Conservation (phyloP, 1,140 invertebrate species). For the Myzus persicae region DNA sequence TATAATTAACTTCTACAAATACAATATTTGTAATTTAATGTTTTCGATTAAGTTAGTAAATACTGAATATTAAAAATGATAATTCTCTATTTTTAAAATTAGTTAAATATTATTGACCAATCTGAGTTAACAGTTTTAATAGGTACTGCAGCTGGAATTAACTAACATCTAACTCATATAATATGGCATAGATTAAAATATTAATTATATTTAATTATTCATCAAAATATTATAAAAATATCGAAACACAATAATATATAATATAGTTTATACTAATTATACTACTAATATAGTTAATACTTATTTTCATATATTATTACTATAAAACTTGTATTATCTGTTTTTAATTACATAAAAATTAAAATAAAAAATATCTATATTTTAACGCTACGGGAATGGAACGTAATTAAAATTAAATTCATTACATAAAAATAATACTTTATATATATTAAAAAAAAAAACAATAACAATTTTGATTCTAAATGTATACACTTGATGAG, state of each 20-base stretch:
- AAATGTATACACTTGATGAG: neutral
- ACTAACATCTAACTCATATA: too few relatives aligned
- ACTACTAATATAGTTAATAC: neutral
- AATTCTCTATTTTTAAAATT: neutral
- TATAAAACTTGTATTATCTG: neutral
- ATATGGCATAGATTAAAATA: too few relatives aligned
- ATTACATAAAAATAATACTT: neutral
- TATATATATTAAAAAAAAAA: neutral
- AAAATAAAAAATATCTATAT: neutral
- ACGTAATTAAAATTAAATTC: neutral
- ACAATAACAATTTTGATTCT: neutral
- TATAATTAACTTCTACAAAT: neutral
- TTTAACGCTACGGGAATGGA: neutral
- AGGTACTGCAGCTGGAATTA: too few relatives aligned
- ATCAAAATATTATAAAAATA: too few relatives aligned
- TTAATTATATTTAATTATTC: too few relatives aligned
- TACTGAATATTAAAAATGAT: neutral
- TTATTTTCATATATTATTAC: neutral
- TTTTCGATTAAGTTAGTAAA: neutral
- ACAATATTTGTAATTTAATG: neutral
- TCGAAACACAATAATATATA: too few relatives aligned
- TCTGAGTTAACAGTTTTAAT: too few relatives aligned
- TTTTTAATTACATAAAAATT: neutral
- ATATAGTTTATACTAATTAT: neutral
- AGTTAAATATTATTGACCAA: neutral